Base-by-base conservation (phyloP, 2,113 vertebrate species). In the Siphamia tubifer region DNA sequence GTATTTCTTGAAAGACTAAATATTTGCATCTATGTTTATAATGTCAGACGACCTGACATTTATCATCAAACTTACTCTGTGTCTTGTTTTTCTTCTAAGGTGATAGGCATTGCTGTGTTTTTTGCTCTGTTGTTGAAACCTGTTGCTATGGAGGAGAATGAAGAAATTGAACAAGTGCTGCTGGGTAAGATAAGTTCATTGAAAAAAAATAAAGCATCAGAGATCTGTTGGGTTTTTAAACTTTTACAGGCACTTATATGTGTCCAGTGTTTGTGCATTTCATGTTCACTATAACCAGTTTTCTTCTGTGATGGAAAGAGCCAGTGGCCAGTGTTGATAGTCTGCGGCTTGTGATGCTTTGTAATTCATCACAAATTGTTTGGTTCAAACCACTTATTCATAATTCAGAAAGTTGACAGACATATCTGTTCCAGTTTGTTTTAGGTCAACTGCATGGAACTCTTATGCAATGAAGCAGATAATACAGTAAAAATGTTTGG, bases 81-180 rank as follows among this genome's bases (percentile, higher is more conserved):
- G 16, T 6, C 9, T 47, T 74, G 34, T 30, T 65, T 56, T 38
- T 70, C 24, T 23, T 40, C n/a, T 17, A 74, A 94, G 94, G 92
- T 94, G 39, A 67, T 94, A 6, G 90, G 91, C 8, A 8, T 94
- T 61, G 93, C 94, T 5, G 89, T 94, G 47, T 79, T 94, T 75
- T 94, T 94, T 11, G 93, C 93, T 2, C 73, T 94, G 69, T 73
- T 94, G 31, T 69, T 94, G 66, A 94, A 90, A 74, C 92, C 90
- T 35, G 91, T 92, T 1, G 84, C 89, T 17, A 76, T 91, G 53
- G 94, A 94, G 15, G 92, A 92, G 30, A 88, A 40, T 19, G 91
- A 92, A 19, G 93, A 94, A 69, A 64, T 89, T 0, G 88, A 91
- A 17, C 52, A 86, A 6, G 70, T 91, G 47, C 65, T 91, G 40